Evolutionary conservation across 2,888 invertebrate genomes (phyloP).

Genomic region (Epinotia brunnichana): DNA sequence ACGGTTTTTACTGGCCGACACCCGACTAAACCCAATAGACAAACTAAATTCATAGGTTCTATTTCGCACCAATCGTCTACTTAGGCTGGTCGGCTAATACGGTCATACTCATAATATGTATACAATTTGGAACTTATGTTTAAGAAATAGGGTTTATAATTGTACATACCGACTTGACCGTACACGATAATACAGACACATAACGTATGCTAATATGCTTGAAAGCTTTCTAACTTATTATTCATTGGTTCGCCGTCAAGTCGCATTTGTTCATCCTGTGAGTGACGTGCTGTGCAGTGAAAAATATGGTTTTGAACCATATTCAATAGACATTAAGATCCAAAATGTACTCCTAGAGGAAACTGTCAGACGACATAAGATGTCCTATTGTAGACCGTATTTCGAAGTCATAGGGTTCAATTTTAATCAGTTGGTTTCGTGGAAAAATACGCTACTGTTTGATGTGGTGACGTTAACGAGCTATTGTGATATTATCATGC

Average conservation of each 20-base stretch:
- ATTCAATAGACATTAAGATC: not conserved
- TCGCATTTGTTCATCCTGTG: constrained; percentile 25
- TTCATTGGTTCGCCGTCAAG: constrained; percentile 35
- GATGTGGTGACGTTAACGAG: constrained; percentile 16
- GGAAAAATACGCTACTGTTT: constrained; percentile 8
- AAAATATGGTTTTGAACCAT: not conserved
- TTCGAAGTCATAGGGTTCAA: not conserved
- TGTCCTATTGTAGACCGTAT: not conserved
- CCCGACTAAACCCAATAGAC: not conserved
- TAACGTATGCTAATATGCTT: constrained; percentile 22
- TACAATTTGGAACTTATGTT: not conserved
- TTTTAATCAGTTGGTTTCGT: not conserved
- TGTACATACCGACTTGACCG: not conserved
- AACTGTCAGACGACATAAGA: not conserved
- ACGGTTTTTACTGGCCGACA: not conserved
- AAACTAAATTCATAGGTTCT: not conserved
- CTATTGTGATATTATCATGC: constrained; percentile 18
- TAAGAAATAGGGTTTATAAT: not conserved
- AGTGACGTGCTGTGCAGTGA: constrained; percentile 14
- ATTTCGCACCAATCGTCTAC: not conserved
- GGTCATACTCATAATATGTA: not conserved
- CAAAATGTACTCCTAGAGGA: not conserved
- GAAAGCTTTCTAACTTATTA: constrained; percentile 35
- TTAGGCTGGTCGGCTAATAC: not conserved
- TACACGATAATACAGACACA: not conserved